phyloP scores from a whole-genome alignment of 2,888 invertebrate species.

The Microdon myrmicae region DNA sequence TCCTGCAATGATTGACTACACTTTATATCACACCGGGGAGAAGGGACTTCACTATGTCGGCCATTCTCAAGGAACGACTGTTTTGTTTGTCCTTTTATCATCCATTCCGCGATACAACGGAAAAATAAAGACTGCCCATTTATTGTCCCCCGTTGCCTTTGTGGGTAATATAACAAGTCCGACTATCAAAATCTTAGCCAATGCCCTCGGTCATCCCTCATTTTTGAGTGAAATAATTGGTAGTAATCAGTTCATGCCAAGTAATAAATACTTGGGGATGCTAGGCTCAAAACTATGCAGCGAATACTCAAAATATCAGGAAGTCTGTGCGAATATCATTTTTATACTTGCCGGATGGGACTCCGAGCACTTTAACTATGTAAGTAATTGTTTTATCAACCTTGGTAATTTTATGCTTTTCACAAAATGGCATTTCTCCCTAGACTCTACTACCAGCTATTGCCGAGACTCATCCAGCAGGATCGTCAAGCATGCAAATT shows the following conservation, averaged over 20 bases:
- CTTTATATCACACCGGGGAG: conserved; percentile 66
- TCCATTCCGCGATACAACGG: conserved; percentile 67
- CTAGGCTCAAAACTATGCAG: conserved; percentile 70
- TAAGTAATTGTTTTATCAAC: conserved; percentile 68
- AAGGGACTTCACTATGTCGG: conserved; percentile 71
- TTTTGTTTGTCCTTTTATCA: conserved; percentile 67
- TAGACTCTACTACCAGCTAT: conserved; percentile 78
- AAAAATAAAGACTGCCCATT: conserved; percentile 67
- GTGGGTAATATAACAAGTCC: conserved; percentile 71
- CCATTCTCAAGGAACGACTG: conserved; percentile 72
- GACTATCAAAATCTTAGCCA: conserved; percentile 66
- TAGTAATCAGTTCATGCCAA: conserved; percentile 73
- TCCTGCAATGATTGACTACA: conserved; percentile 73
- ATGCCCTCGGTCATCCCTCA: conserved; percentile 63
- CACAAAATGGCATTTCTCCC: conserved; percentile 62
- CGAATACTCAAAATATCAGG: conserved; percentile 65
- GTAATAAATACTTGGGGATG: conserved; percentile 58
- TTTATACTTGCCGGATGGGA: conserved; percentile 64
- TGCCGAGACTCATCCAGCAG: conserved; percentile 75
- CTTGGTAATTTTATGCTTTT: too few species aligned
- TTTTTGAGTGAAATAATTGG: conserved; percentile 60
- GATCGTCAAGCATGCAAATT: conserved; percentile 75
- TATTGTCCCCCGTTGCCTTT: conserved; percentile 76
- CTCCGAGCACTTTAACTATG: conserved; percentile 61
- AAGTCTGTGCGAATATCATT: conserved; percentile 59